Conservation (phyloP, 2,888 invertebrate species). For the Plemyria rubiginata region DNA sequence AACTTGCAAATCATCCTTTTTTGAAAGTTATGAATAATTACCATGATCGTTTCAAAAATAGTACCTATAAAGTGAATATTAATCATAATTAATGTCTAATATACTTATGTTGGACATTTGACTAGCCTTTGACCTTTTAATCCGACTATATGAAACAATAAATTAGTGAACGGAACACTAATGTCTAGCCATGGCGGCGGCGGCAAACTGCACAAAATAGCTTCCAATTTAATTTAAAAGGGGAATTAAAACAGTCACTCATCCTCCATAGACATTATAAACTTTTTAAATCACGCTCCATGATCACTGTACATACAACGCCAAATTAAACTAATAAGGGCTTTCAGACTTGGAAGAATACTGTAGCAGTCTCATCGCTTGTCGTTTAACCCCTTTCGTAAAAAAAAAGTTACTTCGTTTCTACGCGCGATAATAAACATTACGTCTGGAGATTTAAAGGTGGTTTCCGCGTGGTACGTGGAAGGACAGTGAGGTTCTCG, state of each 20-base stretch:
- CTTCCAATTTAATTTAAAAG: slow-evolving; percentile 7
- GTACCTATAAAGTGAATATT: too few species aligned
- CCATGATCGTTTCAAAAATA: too few species aligned
- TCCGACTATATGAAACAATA: too few species aligned
- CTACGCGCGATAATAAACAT: slow-evolving; percentile 17
- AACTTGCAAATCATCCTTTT: too few species aligned
- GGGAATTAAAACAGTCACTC: slow-evolving; percentile 4
- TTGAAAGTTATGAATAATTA: too few species aligned
- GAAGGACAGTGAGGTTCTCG: background rate
- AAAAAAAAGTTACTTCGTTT: slow-evolving; percentile 12
- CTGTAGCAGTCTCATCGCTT: slow-evolving; percentile 44
- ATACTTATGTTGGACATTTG: too few species aligned
- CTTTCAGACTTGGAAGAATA: slow-evolving; percentile 29
- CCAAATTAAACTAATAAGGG: slow-evolving; percentile 44
- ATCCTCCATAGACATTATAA: slow-evolving; percentile 8
- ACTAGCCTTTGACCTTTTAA: too few species aligned
- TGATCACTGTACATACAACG: slow-evolving; percentile 24
- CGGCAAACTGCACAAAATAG: background rate
- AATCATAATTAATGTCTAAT: too few species aligned
- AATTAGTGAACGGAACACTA: background rate
- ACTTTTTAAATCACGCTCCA: slow-evolving; percentile 15
- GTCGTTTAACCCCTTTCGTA: slow-evolving; percentile 47
- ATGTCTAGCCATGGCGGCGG: background rate
- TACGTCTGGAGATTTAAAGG: background rate
- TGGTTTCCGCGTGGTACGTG: slow-evolving; percentile 8